Evolutionary conservation across 2,797 vertebrate genomes (phyloP).

Genomic region (Oryzias dopingdopingensis): DNA sequence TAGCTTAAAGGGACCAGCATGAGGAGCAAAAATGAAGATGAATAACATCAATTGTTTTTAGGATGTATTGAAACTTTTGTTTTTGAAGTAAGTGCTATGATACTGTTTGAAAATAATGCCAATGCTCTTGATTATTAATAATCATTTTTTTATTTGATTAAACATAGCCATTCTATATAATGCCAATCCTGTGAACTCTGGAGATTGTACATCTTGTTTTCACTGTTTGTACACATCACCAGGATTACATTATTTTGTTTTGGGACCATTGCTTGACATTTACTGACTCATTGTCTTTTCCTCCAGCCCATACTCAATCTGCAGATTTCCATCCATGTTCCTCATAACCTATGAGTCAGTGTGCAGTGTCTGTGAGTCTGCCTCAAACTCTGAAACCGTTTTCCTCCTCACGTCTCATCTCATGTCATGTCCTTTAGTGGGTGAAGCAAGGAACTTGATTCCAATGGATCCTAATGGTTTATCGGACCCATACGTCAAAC

Average conservation of each 20-base stretch:
- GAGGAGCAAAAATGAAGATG: too few species aligned
- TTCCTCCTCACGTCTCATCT: not conserved
- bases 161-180: too few species aligned
- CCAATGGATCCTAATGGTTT: slow-evolving; percentile 98
- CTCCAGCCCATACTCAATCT: slow-evolving; percentile 3
- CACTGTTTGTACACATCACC: too few species aligned
- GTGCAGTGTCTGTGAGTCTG: slow-evolving; percentile 4
- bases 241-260: slow-evolving; percentile 12
- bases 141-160: too few species aligned
- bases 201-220: too few species aligned
- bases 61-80: too few species aligned
- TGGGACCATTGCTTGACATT: slow-evolving; percentile 1
- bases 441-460: slow-evolving; percentile 95
- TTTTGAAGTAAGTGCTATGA: too few species aligned
- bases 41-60: too few species aligned
- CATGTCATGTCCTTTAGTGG: slow-evolving; percentile 72
- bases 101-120: too few species aligned
- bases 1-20: too few species aligned
- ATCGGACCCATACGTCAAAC: slow-evolving; percentile 96
- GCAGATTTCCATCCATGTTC: not conserved
- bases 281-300: slow-evolving; percentile 16
- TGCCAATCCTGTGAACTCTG: too few species aligned
- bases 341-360: slow-evolving; percentile 16
- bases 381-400: not conserved
- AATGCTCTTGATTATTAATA: too few species aligned